Conservation (phyloP, 2,888 invertebrate genomes). For the Operophtera brumata region DNA sequence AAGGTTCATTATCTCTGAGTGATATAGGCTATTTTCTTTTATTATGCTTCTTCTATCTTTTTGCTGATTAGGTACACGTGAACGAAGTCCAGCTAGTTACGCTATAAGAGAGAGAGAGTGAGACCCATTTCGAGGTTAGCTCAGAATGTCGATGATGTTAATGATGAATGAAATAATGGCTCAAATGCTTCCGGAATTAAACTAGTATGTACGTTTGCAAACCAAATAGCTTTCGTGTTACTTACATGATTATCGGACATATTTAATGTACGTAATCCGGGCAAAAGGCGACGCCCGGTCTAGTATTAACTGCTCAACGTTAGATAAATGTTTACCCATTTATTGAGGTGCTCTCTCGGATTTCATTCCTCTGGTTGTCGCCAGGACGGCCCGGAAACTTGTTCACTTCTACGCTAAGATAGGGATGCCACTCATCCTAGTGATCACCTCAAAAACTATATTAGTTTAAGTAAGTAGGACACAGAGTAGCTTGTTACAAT, state of each 20-base stretch:
- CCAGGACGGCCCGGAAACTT: slow-evolving; percentile 37
- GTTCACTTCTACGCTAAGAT: slow-evolving; percentile 34
- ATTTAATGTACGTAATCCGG: slow-evolving; percentile 27
- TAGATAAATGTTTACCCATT: slow-evolving; percentile 55
- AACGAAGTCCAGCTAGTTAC: too few species aligned
- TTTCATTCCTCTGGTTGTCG: slow-evolving; percentile 40
- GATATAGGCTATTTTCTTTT: too few species aligned
- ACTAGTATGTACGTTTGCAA: slow-evolving; percentile 7
- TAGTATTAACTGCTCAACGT: slow-evolving; percentile 46
- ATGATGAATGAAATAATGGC: neutral
- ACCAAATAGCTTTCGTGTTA: slow-evolving; percentile 12
- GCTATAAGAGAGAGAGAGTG: too few species aligned
- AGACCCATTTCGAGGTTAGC: too few species aligned
- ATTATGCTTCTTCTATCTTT: too few species aligned
- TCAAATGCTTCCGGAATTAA: neutral
- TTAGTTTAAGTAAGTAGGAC: too few species aligned
- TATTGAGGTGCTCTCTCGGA: slow-evolving; percentile 49
- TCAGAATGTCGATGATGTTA: too few species aligned
- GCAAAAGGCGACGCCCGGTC: slow-evolving; percentile 42
- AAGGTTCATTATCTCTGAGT: too few species aligned
- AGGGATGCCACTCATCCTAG: slow-evolving; percentile 7
- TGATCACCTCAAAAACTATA: neutral
- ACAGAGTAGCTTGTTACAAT: too few species aligned
- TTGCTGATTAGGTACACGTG: too few species aligned
- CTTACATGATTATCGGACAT: slow-evolving; percentile 26